Evolutionary conservation across 2,797 vertebrate species (phyloP), one percentile per base, ranked within the genome.

Genomic region (Cygnus olor): DNA sequence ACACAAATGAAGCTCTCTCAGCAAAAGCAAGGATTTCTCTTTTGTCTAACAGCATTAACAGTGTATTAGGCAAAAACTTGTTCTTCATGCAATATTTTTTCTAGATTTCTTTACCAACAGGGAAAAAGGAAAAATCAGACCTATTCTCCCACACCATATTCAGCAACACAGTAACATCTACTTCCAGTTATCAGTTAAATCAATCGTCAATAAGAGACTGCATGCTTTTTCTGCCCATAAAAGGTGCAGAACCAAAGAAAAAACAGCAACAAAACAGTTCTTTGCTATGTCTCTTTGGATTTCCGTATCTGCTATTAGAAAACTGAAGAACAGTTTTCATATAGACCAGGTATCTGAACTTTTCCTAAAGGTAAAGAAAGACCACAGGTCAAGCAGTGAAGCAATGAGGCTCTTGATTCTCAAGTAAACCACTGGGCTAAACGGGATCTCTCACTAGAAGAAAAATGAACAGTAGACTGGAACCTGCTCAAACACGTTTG

Each of bases 401-500:
- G 25, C n/a, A 71, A 47, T 0, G 36, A 61, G n/a, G 57, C 68
- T 85, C 71, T 54, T 71, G 61, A 54, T 72, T 89, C 53, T 57
- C 36, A 93, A 94, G 63, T 70, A 72, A 93, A 3, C 78, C 71
- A 80, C 3, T 45, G 74, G 15, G 90, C 57, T 90, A 54, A 80
- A 74, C 1, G 14, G 64, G 61, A 85, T 68, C 49, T 65, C 51
- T 90, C 51, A 45, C 58, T 90, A 51, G 19, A 28, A 80, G 44
- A 58, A 87, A 34, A 93, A 69, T 19, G 42, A 91, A 45, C 2
- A 77, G 78, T 4, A 92, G 84, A 19, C 68, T 73, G 40, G 81
- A 56, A 89, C 89, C 40, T 87, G 92, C 32, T 92, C 80, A 58
- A 53, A 85, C 94, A 93, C 10, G 94, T 65, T 68, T 84, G 56